These are phyloP conservation scores for Branchellion lobata DNA, from an alignment of 2,888 invertebrate genomes.

Conservation along the genomic window DNA sequence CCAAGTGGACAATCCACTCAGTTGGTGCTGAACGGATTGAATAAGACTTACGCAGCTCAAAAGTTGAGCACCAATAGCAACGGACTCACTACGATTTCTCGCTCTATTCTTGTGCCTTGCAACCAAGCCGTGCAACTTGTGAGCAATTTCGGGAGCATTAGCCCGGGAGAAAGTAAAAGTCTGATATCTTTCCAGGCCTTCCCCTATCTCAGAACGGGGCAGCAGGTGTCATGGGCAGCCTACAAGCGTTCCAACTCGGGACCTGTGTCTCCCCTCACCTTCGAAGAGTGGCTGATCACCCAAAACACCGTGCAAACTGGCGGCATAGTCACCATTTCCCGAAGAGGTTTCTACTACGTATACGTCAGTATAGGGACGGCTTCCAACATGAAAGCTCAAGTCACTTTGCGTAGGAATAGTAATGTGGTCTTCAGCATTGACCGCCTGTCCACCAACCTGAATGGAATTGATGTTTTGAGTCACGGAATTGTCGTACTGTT, in stretches of 20 bases:
- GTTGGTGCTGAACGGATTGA: slow-evolving; percentile 13
- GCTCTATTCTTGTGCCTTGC: slow-evolving; percentile 43
- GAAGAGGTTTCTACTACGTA: slow-evolving; percentile 46
- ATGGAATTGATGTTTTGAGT: slow-evolving; percentile 42
- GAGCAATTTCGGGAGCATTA: slow-evolving; percentile 13
- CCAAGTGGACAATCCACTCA: slow-evolving; percentile 10
- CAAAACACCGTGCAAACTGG: slow-evolving; percentile 10
- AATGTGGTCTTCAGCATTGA: slow-evolving; percentile 39
- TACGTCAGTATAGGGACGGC: slow-evolving; percentile 42
- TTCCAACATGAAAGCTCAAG: slow-evolving; percentile 1
- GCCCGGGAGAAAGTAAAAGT: slow-evolving; percentile 1
- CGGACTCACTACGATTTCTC: slow-evolving; percentile 41
- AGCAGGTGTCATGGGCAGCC: slow-evolving; percentile 36
- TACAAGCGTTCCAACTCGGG: slow-evolving; percentile 30
- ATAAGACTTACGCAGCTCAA: slow-evolving; percentile 26
- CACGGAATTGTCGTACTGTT: slow-evolving; percentile 42
- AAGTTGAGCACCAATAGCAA: slow-evolving; percentile 5
- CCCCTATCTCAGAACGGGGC: slow-evolving; percentile 30
- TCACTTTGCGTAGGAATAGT: slow-evolving; percentile 33
- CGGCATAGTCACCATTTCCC: slow-evolving; percentile 24
- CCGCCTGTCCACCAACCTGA: slow-evolving; percentile 37
- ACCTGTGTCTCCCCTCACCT: slow-evolving; percentile 36
- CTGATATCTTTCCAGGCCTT: slow-evolving; percentile 44
- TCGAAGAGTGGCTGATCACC: slow-evolving; percentile 36
- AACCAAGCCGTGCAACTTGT: slow-evolving; percentile 11